Base-by-base conservation (phyloP, 2,113 vertebrate genomes). In the Oryzias javanicus region DNA sequence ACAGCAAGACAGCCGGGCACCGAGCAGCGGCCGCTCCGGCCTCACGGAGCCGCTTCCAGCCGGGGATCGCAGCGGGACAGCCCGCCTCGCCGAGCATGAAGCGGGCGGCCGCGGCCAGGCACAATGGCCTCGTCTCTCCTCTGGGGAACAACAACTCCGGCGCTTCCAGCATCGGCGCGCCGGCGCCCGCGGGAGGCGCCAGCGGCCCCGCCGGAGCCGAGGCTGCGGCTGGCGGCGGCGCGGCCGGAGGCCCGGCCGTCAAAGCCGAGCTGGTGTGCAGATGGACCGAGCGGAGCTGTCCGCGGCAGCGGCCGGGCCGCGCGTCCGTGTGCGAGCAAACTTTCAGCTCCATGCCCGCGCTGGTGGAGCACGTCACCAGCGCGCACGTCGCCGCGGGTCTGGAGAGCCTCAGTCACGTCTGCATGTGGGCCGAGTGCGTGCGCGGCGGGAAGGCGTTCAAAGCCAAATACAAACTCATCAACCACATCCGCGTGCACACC, bases 391-490 rank as follows among this genome's bases (percentile, higher is more conserved):
- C 87, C 6, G 94, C 94, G 86, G 96, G 96, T 87, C 95, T 98
- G 81, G 96, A 97, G 94, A 85, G 91, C 93, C 46, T 95, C 89
- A 95, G 89, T 89, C 96, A 98, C 79, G 90, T 98, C 89, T 98
- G 96, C 83, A 94, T 94, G 90, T 98, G 96, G 96, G 94, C 96
- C 91, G 95, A 95, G 83, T 98, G 96, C 88, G 86, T 94, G 48
- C 92, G 96, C 72, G 92, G 94, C 72, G 96, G 96, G 63, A 98
- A 97, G 65, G 95, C 96, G 71, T 98, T 98, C 89, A 98, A 98
- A 91, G 96, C 96, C 83, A 98, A 98, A 86, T 98, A 98, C 90
- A 98, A 98, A 90, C 94, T 98, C 72, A 93, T 98, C 80, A 98
- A 98, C 89, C 95, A 98, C 86, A 98, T 98, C 75, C 91, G 96